Conservation (phyloP, 2,888 invertebrate genomes). For the Rhamphomyia laevipes region DNA sequence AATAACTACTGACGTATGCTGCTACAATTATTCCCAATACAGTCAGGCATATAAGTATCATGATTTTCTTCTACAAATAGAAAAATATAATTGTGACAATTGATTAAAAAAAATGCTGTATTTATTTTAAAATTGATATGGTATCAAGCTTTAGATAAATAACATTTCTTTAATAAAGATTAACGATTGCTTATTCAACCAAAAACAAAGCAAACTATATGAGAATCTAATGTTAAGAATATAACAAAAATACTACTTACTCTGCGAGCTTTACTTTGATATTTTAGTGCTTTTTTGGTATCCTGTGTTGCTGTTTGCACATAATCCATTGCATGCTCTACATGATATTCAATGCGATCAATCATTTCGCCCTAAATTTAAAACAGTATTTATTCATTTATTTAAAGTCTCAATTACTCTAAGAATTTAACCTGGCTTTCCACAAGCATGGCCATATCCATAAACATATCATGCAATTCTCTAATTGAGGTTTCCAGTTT, state of each 20-base stretch:
- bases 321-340: slow-evolving; percentile 97
- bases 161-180: too few species aligned
- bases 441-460: slow-evolving; percentile 99
- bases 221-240: too few species aligned
- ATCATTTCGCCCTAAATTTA: slow-evolving; percentile 89
- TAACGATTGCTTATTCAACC: too few species aligned
- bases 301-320: slow-evolving; percentile 98
- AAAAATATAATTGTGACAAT: background rate
- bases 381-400: background rate
- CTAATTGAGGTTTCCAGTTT: slow-evolving; percentile 96
- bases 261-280: slow-evolving; percentile 98
- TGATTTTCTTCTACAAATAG: background rate
- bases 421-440: slow-evolving; percentile 70
- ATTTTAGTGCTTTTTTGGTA: slow-evolving; percentile 98
- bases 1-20: slow-evolving; percentile 51
- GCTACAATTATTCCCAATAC: slow-evolving; percentile 71
- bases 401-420: slow-evolving; percentile 6
- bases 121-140: too few species aligned
- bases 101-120: too few species aligned
- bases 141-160: too few species aligned
- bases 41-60: slow-evolving; percentile 41
- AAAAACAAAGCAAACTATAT: too few species aligned
- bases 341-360: slow-evolving; percentile 98
- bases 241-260: slow-evolving; percentile 59
- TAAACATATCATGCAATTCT: slow-evolving; percentile 98